Percentiles rank a stretch among this genome's conserved stretches.
Evolutionary conservation across 2,797 vertebrate genomes (phyloP).

Genomic region (Fratercula arctica): DNA sequence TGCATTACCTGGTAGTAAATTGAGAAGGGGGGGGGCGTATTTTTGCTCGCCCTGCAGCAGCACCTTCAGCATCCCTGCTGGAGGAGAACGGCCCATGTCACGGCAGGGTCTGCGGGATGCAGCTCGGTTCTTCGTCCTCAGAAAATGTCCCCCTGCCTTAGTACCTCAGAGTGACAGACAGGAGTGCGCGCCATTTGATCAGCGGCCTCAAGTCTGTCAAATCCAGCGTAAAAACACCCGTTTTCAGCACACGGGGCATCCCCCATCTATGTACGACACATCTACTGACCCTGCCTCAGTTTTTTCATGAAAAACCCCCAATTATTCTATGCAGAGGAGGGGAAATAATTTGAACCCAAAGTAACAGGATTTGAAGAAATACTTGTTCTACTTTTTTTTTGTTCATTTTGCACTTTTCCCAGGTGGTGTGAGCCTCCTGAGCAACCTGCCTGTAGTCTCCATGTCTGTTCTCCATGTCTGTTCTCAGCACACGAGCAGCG

Average conservation of each 20-base stretch:
- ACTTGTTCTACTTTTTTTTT: neutral
- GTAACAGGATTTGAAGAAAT: neutral
- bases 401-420: neutral
- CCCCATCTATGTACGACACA: rapidly evolving
- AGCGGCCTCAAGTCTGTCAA: neutral
- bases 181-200: rapidly evolving
- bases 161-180: rapidly evolving
- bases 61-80: neutral
- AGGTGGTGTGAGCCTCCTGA: neutral
- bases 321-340: neutral
- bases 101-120: neutral
- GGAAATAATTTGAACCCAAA: neutral
- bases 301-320: neutral
- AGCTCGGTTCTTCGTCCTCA: rapidly evolving
- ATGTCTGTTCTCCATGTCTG: neutral
- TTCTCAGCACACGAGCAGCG: neutral
- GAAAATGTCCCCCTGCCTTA: neutral
- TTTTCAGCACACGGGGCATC: rapidly evolving
- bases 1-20: neutral
- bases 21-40: neutral
- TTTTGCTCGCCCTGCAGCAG: neutral
- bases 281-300: neutral
- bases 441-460: neutral
- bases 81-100: rapidly evolving
- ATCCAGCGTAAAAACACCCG: neutral